Evolutionary conservation across 92 coral and sea anemone species (phyloP).

Genomic region (Zoanthus sociatus): DNA sequence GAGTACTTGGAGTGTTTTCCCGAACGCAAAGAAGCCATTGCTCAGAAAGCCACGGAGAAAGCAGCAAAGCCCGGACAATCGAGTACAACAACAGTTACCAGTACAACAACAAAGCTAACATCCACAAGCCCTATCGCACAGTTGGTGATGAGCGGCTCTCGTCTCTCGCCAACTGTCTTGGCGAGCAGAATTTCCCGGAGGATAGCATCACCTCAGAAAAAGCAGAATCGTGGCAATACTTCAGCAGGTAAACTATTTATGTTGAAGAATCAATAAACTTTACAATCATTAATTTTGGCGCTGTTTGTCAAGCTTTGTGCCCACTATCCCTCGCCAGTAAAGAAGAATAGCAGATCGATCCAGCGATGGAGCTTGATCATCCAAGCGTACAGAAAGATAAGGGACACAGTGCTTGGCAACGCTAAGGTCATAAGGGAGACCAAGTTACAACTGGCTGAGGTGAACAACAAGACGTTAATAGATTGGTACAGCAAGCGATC

Average conservation of each 20-base stretch:
- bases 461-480: constrained; percentile 62
- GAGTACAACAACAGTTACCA: neutral
- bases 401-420: constrained; percentile 51
- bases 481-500: constrained; percentile 55
- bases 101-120: neutral
- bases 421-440: neutral
- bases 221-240: neutral
- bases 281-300: too few species aligned
- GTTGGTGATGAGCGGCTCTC: constrained; percentile 14
- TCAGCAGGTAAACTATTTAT: neutral
- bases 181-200: neutral
- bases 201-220: neutral
- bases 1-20: neutral
- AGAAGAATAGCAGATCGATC: too few species aligned
- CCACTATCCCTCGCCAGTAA: too few species aligned
- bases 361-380: too few species aligned
- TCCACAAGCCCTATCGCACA: constrained; percentile 19
- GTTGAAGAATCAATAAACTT: neutral
- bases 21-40: neutral
- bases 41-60: neutral
- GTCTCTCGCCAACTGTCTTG: neutral
- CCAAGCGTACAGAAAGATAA: constrained; percentile 7
- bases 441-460: constrained; percentile 11
- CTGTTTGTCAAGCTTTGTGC: too few species aligned
- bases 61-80: neutral